These are phyloP conservation scores for Xenopus tropicalis DNA, from an alignment of 2,113 vertebrate genomes.

Conservation along the genomic window DNA sequence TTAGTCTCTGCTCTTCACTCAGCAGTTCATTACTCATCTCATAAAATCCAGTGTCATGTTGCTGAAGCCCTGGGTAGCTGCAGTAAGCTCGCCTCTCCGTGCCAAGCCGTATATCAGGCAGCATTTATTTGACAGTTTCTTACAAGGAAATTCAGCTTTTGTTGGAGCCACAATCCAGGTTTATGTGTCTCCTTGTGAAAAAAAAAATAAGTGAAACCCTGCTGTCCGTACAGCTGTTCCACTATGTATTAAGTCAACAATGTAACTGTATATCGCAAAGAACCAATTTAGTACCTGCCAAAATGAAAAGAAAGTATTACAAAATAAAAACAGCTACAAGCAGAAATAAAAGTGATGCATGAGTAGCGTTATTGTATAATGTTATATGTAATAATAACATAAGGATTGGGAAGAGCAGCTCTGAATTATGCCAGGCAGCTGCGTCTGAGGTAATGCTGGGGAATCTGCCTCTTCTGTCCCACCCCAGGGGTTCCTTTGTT, in stretches of 20 bases:
- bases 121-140: conserved; percentile 43
- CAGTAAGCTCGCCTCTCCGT: conserved; percentile 29
- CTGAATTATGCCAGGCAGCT: no score
- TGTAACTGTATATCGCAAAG: conserved; percentile 13
- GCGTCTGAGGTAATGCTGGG: no score
- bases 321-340: conserved; percentile 11
- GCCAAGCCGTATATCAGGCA: conserved; percentile 53
- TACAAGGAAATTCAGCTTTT: conserved; percentile 42
- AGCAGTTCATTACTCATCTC: conserved; percentile 45
- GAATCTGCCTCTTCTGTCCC: no score
- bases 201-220: conserved; percentile 15
- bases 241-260: conserved; percentile 27
- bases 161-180: conserved; percentile 27
- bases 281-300: conserved; percentile 20
- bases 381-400: no score
- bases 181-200: conserved; percentile 37
- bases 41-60: conserved; percentile 44
- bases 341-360: conserved; percentile 4
- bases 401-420: no score
- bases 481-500: no score
- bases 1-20: conserved; percentile 27
- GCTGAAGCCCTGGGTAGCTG: conserved; percentile 45
- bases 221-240: background rate
- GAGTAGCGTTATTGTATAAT: background rate
- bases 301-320: conserved; percentile 23